phyloP scores from a whole-genome alignment of 2,113 vertebrate species.

The Melanotaenia duboulayi region DNA sequence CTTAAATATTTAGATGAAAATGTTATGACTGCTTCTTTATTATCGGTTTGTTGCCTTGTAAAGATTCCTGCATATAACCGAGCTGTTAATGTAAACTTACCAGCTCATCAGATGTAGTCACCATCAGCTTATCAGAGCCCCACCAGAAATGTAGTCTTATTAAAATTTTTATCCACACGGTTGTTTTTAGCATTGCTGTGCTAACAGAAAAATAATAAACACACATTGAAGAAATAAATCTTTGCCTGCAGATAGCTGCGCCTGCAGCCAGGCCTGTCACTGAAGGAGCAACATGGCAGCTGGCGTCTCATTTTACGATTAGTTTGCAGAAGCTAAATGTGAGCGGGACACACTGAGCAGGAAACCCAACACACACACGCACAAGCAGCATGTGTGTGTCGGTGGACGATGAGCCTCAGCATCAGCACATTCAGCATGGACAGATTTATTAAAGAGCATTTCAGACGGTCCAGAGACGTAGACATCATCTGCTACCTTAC shows the following conservation, averaged over 20 bases:
- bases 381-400: background rate
- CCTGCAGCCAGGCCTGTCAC: constrained; percentile 33
- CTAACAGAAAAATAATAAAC: background rate
- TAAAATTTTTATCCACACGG: too few species aligned
- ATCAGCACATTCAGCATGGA: background rate
- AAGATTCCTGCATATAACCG: constrained; percentile 15
- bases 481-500: too few species aligned
- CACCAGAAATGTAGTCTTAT: too few species aligned
- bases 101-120: too few species aligned
- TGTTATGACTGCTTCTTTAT: constrained; percentile 3
- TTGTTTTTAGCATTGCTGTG: background rate
- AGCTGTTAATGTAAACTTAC: background rate
- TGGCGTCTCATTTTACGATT: constrained; percentile 73
- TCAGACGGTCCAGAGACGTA: background rate
- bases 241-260: constrained; percentile 22
- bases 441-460: background rate
- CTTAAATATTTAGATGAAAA: background rate
- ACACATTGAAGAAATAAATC: constrained; percentile 15
- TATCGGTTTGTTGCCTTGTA: background rate
- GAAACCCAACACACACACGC: constrained; percentile 12
- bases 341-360: constrained; percentile 1
- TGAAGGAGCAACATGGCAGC: constrained; percentile 61
- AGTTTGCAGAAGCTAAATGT: constrained; percentile 58
- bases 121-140: too few species aligned
- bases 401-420: constrained; percentile 21